A percentile compares a stretch with the other conserved stretches of the same genome.
Conservation (phyloP, 2,113 vertebrate species). For the Neodon shergylaensis region DNA sequence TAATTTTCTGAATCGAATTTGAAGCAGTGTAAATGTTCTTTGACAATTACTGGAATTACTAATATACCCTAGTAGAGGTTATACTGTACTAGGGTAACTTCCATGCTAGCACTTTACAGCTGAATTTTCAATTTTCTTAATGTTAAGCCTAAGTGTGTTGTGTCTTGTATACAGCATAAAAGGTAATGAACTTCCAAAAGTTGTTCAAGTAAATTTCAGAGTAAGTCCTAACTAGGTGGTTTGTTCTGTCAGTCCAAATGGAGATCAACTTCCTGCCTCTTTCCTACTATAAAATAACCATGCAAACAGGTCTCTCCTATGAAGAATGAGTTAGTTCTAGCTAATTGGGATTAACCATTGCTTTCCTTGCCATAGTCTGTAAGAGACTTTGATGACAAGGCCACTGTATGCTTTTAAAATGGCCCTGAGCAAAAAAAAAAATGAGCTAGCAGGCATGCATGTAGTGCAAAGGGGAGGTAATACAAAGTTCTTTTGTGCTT, state of each 20-base stretch:
- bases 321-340: conserved; percentile 63
- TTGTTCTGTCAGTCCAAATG: conserved; percentile 65
- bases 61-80: conserved; percentile 71
- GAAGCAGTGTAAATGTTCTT: conserved; percentile 73
- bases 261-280: conserved; percentile 56
- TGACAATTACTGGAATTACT: conserved; percentile 80
- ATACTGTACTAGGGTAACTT: conserved; percentile 57
- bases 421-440: background rate
- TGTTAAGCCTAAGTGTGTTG: conserved; percentile 67
- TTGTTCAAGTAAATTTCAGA: conserved; percentile 73
- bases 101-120: conserved; percentile 85
- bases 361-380: conserved; percentile 58
- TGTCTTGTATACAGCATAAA: conserved; percentile 74
- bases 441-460: background rate
- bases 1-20: conserved; percentile 77
- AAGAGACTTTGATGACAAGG: conserved; percentile 75
- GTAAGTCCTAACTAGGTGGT: conserved; percentile 58
- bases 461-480: conserved; percentile 16
- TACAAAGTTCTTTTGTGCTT: conserved; percentile 52
- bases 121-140: conserved; percentile 76
- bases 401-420: conserved; percentile 64
- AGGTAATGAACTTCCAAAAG: conserved; percentile 62
- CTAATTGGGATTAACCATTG: conserved; percentile 56
- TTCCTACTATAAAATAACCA: conserved; percentile 48
- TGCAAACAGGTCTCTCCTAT: conserved; percentile 36